A percentile compares a stretch with the other conserved stretches of the same genome.
These are phyloP conservation scores for Zaprionus nigranus DNA, from an alignment of 1,140 invertebrate species.

Conservation along the genomic window DNA sequence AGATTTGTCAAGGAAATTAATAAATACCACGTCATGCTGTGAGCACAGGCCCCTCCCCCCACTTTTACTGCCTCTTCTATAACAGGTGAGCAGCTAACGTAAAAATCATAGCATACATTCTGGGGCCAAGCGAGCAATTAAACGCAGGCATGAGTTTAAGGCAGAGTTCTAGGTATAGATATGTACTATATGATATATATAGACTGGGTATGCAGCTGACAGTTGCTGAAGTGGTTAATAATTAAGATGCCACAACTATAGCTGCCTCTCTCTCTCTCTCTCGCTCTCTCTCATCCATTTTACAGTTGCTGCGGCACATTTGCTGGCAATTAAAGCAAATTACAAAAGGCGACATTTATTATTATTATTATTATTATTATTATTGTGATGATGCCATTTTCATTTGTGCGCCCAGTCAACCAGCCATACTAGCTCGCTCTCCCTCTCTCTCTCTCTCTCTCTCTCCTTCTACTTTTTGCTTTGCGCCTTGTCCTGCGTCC, in stretches of 20 bases:
- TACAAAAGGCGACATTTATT: conserved; percentile 76
- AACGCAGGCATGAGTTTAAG: conserved; percentile 39
- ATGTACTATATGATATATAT: neutral
- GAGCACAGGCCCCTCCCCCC: neutral
- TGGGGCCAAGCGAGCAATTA: conserved; percentile 42
- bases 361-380: conserved; percentile 72
- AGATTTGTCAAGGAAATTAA: conserved; percentile 83
- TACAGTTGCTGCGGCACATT: conserved; percentile 36
- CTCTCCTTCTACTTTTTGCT: neutral
- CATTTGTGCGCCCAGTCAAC: conserved; percentile 42
- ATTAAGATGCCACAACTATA: conserved; percentile 30
- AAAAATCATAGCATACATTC: conserved; percentile 50
- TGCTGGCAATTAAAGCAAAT: conserved; percentile 74
- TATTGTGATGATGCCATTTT: conserved; percentile 54
- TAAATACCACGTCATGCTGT: conserved; percentile 79
- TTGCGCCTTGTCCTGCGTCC: conserved; percentile 14
- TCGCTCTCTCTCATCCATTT: neutral
- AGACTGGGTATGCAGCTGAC: neutral
- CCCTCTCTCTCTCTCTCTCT: neutral
- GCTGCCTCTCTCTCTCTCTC: neutral
- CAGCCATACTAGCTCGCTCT: neutral
- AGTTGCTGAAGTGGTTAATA: conserved; percentile 41
- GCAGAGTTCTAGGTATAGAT: conserved; percentile 1
- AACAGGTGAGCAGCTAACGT: neutral
- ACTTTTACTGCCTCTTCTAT: neutral